A percentile compares a stretch with the other conserved stretches of the same genome.
These are phyloP conservation scores for Hippocampus guttulatus DNA, from an alignment of 2,113 vertebrate species.

Conservation along the genomic window DNA sequence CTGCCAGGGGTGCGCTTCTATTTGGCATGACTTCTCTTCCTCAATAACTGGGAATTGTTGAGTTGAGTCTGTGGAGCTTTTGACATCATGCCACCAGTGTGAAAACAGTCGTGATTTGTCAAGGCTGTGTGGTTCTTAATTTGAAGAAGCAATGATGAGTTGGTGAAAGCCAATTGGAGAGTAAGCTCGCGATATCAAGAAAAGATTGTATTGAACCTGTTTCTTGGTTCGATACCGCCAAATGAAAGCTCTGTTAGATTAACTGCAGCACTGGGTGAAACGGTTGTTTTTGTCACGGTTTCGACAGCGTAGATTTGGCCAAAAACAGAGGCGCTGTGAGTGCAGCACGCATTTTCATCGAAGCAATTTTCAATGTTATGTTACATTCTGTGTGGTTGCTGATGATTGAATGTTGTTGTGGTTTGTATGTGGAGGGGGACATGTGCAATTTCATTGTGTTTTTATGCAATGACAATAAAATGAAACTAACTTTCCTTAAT, in stretches of 20 bases:
- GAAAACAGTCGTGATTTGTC: conserved; percentile 40
- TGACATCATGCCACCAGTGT: conserved; percentile 43
- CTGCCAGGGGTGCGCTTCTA: conserved; percentile 50
- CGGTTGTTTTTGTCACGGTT: conserved; percentile 22
- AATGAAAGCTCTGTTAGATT: conserved; percentile 6
- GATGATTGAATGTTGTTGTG: no score
- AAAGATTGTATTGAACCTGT: not conserved
- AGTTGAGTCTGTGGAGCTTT: conserved; percentile 43
- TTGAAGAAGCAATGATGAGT: conserved; percentile 22
- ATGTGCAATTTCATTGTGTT: no score
- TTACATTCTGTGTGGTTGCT: no score
- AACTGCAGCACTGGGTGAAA: conserved; percentile 5
- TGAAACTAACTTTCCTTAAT: not conserved
- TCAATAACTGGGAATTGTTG: conserved; percentile 63
- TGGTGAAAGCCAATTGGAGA: conserved; percentile 17
- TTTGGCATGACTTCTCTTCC: conserved; percentile 51
- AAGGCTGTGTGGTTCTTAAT: conserved; percentile 50
- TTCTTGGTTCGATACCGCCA: not conserved
- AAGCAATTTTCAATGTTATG: no score
- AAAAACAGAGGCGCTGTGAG: conserved; percentile 2
- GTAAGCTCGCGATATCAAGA: not conserved
- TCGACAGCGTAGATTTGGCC: conserved; percentile 13
- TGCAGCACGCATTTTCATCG: not conserved
- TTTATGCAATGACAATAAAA: no score
- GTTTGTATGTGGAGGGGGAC: no score